A percentile compares a stretch with the other conserved stretches of the same genome.
These are phyloP conservation scores for Sclerodermus sp. DNA, from an alignment of 2,888 invertebrate genomes.

Conservation along the genomic window DNA sequence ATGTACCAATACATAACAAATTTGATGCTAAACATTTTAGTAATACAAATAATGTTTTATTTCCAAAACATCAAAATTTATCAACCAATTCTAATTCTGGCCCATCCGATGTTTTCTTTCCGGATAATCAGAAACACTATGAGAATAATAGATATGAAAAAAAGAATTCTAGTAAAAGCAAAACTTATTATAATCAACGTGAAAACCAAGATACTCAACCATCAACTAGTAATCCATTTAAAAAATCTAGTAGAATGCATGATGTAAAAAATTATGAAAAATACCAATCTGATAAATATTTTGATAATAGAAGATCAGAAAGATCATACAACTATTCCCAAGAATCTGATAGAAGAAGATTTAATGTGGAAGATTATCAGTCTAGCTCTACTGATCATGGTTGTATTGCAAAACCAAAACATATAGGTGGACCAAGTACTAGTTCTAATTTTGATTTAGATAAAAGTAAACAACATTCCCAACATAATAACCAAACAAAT, in stretches of 20 bases:
- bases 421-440: no score
- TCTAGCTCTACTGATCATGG: no score
- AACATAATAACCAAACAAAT: no score
- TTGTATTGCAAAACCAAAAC: no score
- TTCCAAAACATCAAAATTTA: background rate
- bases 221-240: slow-evolving; percentile 18
- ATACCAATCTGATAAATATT: slow-evolving; percentile 35
- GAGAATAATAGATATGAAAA: slow-evolving; percentile 29
- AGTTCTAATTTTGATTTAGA: no score
- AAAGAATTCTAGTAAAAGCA: slow-evolving; percentile 9
- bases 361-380: no score
- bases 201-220: slow-evolving; percentile 24
- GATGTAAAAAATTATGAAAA: slow-evolving; percentile 27
- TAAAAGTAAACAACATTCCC: no score
- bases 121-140: slow-evolving; percentile 21
- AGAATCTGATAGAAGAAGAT: no score
- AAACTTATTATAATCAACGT: slow-evolving; percentile 21
- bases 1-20: background rate
- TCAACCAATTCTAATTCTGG: background rate
- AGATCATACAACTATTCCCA: background rate
- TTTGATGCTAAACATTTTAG: background rate
- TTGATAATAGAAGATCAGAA: slow-evolving; percentile 15
- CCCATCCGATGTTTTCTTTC: slow-evolving; percentile 12
- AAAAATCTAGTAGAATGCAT: slow-evolving; percentile 23
- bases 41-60: background rate